Evolutionary conservation across 2,113 vertebrate genomes (phyloP).

Genomic region (Pedetes capensis): DNA sequence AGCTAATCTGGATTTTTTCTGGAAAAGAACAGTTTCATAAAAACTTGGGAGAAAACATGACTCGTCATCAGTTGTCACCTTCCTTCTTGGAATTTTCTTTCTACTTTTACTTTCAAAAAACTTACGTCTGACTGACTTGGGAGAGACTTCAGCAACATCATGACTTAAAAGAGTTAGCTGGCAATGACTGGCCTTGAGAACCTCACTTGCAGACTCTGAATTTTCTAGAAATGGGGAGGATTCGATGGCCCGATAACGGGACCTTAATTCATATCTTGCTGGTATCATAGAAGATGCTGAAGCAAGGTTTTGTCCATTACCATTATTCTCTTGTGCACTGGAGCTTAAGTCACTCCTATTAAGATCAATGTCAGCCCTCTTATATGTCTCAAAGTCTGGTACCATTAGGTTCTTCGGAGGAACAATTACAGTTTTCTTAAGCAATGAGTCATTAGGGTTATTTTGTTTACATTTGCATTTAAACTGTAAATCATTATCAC

Average conservation of each 20-base stretch:
- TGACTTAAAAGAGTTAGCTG: constrained; percentile 68
- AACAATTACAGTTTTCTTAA: constrained; percentile 85
- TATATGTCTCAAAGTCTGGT: constrained; percentile 73
- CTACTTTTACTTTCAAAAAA: constrained; percentile 67
- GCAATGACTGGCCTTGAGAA: constrained; percentile 59
- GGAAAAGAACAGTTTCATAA: constrained; percentile 64
- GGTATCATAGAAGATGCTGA: constrained; percentile 29
- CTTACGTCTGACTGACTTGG: constrained; percentile 57
- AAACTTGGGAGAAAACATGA: constrained; percentile 55
- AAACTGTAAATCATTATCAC: constrained; percentile 78
- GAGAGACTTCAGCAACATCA: constrained; percentile 57
- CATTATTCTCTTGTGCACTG: constrained; percentile 78
- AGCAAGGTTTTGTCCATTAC: constrained; percentile 72
- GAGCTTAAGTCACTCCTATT: constrained; percentile 85
- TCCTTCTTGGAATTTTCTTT: constrained; percentile 76
- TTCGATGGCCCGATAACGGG: neutral
- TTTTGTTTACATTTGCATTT: constrained; percentile 87
- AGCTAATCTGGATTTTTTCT: constrained; percentile 47
- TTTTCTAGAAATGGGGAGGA: constrained; percentile 70
- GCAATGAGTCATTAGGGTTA: constrained; percentile 86
- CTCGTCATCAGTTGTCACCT: constrained; percentile 66
- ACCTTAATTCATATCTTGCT: neutral
- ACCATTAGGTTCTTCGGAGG: constrained; percentile 79
- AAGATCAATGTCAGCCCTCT: constrained; percentile 85
- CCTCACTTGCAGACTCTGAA: constrained; percentile 49